phyloP scores from a whole-genome alignment of 2,888 invertebrate species.

The Pantelozetes paolii region DNA sequence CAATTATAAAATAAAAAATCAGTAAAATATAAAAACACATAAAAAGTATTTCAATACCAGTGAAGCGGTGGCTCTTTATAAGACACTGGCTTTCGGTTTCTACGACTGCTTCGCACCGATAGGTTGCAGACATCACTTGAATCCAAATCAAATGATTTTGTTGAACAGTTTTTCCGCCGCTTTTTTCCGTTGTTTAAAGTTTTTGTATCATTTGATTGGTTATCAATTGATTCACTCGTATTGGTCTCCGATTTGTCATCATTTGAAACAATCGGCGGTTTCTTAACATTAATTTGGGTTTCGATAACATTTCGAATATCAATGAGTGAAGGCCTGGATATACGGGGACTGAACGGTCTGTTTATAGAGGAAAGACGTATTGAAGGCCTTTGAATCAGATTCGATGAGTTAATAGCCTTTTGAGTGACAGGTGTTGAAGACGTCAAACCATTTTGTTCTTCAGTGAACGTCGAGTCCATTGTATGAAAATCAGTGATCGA shows the following conservation, averaged over 20 bases:
- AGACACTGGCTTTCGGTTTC: not conserved
- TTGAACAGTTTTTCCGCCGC: not conserved
- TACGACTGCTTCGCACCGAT: not conserved
- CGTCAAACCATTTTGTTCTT: not conserved
- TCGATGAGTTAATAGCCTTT: not conserved
- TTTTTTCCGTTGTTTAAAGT: not conserved
- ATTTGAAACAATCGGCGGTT: too few relatives aligned
- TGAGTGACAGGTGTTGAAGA: not conserved
- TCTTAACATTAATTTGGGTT: not conserved
- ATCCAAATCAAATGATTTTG: not conserved
- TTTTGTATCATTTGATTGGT: not conserved
- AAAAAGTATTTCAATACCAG: not conserved
- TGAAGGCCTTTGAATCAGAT: not conserved
- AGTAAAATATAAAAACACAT: too few relatives aligned
- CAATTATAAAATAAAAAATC: too few relatives aligned
- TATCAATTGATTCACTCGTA: not conserved
- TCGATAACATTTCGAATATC: slow-evolving; percentile 1
- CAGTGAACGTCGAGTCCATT: not conserved
- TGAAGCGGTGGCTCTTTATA: slow-evolving; percentile 16
- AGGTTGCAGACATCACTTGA: not conserved
- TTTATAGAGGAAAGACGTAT: slow-evolving; percentile 5
- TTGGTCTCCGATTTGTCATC: not conserved
- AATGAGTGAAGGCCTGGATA: not conserved
- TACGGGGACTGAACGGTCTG: not conserved
- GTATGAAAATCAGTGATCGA: not conserved